A percentile compares a stretch with the other conserved stretches of the same genome.
phyloP scores from a whole-genome alignment of 2,888 invertebrate species.

The Polietes domitor region DNA sequence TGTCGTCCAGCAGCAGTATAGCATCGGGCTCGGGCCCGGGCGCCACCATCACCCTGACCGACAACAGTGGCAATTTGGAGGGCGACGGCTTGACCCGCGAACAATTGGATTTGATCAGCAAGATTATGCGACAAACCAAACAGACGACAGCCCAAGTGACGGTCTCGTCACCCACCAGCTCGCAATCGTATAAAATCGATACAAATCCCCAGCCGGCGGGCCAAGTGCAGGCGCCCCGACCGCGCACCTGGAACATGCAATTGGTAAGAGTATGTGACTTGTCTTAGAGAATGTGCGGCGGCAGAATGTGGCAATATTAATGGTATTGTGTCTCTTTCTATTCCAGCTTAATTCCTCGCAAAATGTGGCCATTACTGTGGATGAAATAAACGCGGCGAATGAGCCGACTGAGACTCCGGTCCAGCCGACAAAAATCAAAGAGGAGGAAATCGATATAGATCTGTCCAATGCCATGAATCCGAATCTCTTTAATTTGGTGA shows the following conservation, averaged over 20 bases:
- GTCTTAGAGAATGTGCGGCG: background rate
- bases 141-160: slow-evolving; percentile 82
- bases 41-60: slow-evolving; percentile 76
- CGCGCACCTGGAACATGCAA: slow-evolving; percentile 83
- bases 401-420: slow-evolving; percentile 72
- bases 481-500: slow-evolving; percentile 79
- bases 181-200: slow-evolving; percentile 78
- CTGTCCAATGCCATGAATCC: slow-evolving; percentile 76
- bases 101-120: slow-evolving; percentile 88
- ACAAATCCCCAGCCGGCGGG: slow-evolving; percentile 71
- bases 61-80: slow-evolving; percentile 80
- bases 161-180: slow-evolving; percentile 79
- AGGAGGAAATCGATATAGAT: slow-evolving; percentile 71
- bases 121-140: slow-evolving; percentile 89
- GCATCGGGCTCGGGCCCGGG: slow-evolving; percentile 70
- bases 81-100: slow-evolving; percentile 88
- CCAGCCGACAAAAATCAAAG: slow-evolving; percentile 71
- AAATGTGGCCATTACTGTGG: slow-evolving; percentile 77
- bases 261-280: slow-evolving; percentile 76
- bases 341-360: slow-evolving; percentile 74
- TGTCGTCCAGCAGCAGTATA: slow-evolving; percentile 78
- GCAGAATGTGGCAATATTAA: background rate
- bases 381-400: slow-evolving; percentile 73
- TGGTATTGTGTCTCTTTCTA: background rate
- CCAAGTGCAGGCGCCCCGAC: slow-evolving; percentile 73